Base-by-base conservation (phyloP, 1,140 invertebrate genomes). In the Lepidurus packardi region DNA sequence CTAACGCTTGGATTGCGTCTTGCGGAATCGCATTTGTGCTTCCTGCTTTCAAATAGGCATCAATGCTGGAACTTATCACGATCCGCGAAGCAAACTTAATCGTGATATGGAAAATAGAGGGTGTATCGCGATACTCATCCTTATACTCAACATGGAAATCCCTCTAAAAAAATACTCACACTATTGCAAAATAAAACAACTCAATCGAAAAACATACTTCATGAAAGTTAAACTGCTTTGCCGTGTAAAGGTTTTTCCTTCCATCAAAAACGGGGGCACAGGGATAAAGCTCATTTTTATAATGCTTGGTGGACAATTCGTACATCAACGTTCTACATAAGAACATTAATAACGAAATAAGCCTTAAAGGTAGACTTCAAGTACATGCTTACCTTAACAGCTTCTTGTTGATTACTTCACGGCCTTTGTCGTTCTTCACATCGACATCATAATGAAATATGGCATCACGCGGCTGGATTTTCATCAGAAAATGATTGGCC, bases 1-100 rank as follows among this genome's bases (percentile, higher is more conserved):
- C 94, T 1, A 97, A 83, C 75, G 91, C 93, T 85, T 93, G 92
- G 11, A 93, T 83, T 1, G 88, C 88, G 47, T 91, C 89, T 82
- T 90, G 89, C 6, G 93, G 91, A 80, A 85, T 81, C 80, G 83
- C 81, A 80, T 84, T 79, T 74, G 80, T 82, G 81, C 84, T 77
- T 9, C 86, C 87, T 77, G 82, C 85, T 82, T 41, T 80, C 78
- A 86, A 80, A 79, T 83, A 91, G 81, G 85, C 82, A 73, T 86
- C 82, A 80, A 90, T 74, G 78, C 85, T 86, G 9, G 92, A 82
- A 80, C 86, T 86, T 16, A 91, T 85, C 8, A 74, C 73, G 1
- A 78, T 9, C 43, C 44, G 44, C 53, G 73, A 84, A 81, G 21
- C 85, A 85, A 0, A 87, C 87, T 78, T 73, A 82, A 86, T 87